These are phyloP conservation scores for Chaetogeoica ovagalla DNA, from an alignment of 2,888 invertebrate genomes.

Conservation along the genomic window DNA sequence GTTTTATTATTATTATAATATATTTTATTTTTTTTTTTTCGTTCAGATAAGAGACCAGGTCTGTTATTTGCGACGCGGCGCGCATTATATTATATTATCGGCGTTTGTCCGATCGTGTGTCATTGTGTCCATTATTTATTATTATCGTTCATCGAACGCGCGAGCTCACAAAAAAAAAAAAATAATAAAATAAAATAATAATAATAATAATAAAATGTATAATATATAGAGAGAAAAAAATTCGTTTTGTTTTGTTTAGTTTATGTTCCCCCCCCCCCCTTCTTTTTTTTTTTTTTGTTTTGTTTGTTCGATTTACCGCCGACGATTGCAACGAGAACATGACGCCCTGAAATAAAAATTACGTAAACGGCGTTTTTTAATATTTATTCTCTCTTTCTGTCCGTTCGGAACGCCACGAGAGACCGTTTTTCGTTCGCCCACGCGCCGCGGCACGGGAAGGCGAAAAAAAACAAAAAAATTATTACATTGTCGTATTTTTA, in stretches of 20 bases:
- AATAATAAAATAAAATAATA: too few species aligned
- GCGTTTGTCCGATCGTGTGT: neutral
- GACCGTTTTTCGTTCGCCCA: conserved; percentile 25
- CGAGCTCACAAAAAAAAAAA: neutral
- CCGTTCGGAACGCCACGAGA: neutral
- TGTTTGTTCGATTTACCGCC: conserved; percentile 5
- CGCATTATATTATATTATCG: conserved; percentile 7
- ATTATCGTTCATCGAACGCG: neutral
- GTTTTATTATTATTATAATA: too few species aligned
- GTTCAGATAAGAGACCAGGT: too few species aligned
- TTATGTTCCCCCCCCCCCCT: too few species aligned
- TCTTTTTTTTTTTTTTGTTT: conserved; percentile 1
- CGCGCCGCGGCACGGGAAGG: neutral
- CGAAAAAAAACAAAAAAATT: neutral
- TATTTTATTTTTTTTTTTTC: too few species aligned
- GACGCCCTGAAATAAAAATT: conserved; percentile 19
- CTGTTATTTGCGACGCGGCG: too few species aligned
- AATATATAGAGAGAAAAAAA: too few species aligned
- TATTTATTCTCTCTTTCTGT: neutral
- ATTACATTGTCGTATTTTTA: neutral
- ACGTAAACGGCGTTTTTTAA: conserved; percentile 40
- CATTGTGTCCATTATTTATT: neutral
- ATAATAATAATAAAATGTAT: too few species aligned
- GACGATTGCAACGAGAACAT: conserved; percentile 14
- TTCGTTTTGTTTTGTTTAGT: neutral